Percentiles rank a stretch among this genome's conserved stretches.
These are phyloP conservation scores for Galerucella nymphaeae DNA, from an alignment of 2,888 invertebrate species.

Conservation along the genomic window DNA sequence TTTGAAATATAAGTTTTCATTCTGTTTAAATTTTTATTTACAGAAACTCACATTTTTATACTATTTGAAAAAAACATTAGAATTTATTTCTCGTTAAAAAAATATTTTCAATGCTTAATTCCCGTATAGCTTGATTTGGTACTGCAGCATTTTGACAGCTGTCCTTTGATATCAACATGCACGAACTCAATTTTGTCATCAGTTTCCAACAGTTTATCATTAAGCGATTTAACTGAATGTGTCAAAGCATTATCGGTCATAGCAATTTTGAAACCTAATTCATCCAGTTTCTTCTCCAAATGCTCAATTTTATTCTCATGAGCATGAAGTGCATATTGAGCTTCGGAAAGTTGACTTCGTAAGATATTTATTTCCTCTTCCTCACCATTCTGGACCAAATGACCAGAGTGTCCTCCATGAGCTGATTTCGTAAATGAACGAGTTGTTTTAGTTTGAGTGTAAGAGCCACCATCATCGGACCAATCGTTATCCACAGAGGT, in stretches of 20 bases:
- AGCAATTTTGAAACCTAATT: background rate
- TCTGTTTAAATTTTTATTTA: background rate
- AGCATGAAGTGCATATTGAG: background rate
- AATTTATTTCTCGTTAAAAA: background rate
- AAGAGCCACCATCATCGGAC: background rate
- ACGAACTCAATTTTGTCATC: background rate
- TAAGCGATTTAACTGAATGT: background rate
- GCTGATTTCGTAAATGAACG: background rate
- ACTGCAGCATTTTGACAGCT: background rate
- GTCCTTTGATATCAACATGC: background rate
- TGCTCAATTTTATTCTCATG: constrained; percentile 6
- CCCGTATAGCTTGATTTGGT: background rate
- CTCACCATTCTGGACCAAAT: background rate
- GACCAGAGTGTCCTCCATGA: background rate
- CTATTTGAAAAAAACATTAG: background rate
- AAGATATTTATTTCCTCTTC: constrained; percentile 5
- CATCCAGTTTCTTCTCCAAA: constrained; percentile 8
- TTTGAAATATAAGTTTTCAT: no score
- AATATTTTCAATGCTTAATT: background rate
- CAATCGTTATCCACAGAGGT: background rate
- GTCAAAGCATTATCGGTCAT: background rate
- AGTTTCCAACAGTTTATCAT: background rate
- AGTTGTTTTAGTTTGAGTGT: background rate
- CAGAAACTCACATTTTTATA: background rate
- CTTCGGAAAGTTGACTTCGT: background rate